Evolutionary conservation across 2,888 invertebrate genomes (phyloP).

Genomic region (Odontothrips loti): DNA sequence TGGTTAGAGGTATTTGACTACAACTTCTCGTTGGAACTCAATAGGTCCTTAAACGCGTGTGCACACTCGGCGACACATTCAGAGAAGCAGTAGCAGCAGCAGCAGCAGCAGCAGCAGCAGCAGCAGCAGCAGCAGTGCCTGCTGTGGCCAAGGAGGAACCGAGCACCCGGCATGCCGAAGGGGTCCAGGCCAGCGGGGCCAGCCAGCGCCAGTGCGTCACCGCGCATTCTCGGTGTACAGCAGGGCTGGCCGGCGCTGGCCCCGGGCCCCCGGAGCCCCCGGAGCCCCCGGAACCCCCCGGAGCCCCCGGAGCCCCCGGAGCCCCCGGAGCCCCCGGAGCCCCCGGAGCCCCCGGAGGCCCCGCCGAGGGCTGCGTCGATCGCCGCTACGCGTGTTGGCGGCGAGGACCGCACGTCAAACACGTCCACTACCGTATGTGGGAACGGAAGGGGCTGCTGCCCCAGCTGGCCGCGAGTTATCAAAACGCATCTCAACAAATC

Average conservation of each 20-base stretch:
- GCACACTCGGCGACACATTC: conserved; percentile 17
- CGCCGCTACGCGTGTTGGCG: background rate
- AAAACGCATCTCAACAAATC: background rate
- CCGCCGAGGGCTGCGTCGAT: background rate
- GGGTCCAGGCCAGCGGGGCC: background rate
- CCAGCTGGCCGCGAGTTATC: too few species aligned
- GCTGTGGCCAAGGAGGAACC: too few species aligned
- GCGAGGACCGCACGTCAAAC: conserved; percentile 2
- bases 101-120: background rate
- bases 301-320: too few species aligned
- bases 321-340: background rate
- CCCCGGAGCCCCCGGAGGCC: too few species aligned
- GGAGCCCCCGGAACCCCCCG: too few species aligned
- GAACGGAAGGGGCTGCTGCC: too few species aligned
- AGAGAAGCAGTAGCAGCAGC: background rate
- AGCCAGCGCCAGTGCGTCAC: background rate
- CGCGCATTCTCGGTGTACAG: background rate
- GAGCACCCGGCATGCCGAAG: too few species aligned
- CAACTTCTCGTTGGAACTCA: conserved; percentile 20
- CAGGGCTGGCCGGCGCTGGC: too few species aligned
- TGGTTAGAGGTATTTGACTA: conserved; percentile 4
- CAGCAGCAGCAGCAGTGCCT: background rate
- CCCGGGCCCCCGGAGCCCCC: too few species aligned
- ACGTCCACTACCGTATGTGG: background rate
- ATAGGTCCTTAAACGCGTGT: conserved; percentile 24